Evolutionary conservation across 2,797 vertebrate genomes (phyloP).

Genomic region (Delichon dasypus): DNA sequence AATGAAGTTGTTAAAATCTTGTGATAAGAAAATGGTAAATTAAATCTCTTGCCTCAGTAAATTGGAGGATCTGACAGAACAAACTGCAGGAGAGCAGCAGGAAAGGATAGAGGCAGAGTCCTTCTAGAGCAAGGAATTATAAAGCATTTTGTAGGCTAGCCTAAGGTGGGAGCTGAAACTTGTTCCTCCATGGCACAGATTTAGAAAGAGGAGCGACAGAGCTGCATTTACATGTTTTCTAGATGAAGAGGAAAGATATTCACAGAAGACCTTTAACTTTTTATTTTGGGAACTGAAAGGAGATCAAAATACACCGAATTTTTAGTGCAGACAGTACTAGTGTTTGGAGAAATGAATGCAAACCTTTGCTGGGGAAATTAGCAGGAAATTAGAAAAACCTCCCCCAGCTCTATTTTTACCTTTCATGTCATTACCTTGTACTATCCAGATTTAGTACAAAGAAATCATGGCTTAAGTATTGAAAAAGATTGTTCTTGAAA

Average conservation of each 20-base stretch:
- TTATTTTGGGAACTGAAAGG: slow-evolving; percentile 21
- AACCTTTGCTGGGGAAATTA: slow-evolving; percentile 44
- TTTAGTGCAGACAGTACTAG: not conserved
- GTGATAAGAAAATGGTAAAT: not conserved
- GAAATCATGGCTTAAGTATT: not conserved
- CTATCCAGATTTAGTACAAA: slow-evolving; percentile 19
- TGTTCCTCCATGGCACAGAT: not conserved
- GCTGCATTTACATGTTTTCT: not conserved
- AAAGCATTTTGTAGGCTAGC: not conserved
- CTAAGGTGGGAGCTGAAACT: not conserved
- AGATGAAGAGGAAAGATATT: not conserved
- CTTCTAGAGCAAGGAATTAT: not conserved
- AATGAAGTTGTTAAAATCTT: not conserved
- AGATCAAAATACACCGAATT: slow-evolving; percentile 6
- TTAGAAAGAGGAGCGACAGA: not conserved
- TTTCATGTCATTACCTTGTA: not conserved
- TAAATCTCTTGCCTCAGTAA: not conserved
- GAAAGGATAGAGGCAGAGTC: not conserved
- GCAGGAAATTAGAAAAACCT: slow-evolving; percentile 38
- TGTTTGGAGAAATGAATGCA: slow-evolving; percentile 14
- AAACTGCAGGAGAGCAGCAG: not conserved
- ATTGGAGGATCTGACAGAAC: not conserved
- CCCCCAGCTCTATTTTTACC: slow-evolving; percentile 44
- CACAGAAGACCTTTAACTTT: not conserved
- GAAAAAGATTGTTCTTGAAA: not conserved